These are phyloP conservation scores for Urophycis tenuis DNA, from an alignment of 2,797 vertebrate species.

Conservation along the genomic window DNA sequence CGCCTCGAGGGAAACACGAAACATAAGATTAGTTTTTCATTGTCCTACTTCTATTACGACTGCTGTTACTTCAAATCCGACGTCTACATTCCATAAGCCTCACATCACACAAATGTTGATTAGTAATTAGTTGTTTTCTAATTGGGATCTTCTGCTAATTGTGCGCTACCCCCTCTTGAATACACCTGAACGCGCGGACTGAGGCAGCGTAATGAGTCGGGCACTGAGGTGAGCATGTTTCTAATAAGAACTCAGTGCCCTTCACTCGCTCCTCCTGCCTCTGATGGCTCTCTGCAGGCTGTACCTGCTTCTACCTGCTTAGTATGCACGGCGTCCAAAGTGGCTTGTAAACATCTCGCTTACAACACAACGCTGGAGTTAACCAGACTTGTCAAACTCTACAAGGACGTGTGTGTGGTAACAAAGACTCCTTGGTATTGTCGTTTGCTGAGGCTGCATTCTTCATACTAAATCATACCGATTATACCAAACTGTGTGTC, in stretches of 20 bases:
- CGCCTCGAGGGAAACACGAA: not conserved
- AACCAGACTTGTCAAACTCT: too few relatives aligned
- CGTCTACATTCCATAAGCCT: not conserved
- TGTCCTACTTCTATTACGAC: not conserved
- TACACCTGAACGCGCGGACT: too few relatives aligned
- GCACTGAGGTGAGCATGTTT: not conserved
- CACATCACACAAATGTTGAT: not conserved
- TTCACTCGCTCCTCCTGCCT: not conserved
- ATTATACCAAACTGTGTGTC: not conserved
- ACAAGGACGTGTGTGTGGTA: not conserved
- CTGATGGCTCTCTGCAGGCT: not conserved
- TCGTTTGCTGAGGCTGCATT: not conserved
- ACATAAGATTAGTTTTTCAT: not conserved
- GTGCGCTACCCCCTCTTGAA: too few relatives aligned
- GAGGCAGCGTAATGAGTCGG: not conserved
- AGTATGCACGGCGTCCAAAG: not conserved
- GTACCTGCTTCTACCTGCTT: not conserved
- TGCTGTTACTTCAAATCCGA: not conserved
- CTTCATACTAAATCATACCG: not conserved
- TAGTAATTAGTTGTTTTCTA: not conserved
- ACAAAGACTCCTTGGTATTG: not conserved
- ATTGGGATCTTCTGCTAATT: not conserved
- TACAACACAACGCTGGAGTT: not conserved
- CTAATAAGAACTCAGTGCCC: not conserved
- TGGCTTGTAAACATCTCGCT: not conserved